phyloP scores from a whole-genome alignment of 1,140 invertebrate genomes.

The Microplitis demolitor region DNA sequence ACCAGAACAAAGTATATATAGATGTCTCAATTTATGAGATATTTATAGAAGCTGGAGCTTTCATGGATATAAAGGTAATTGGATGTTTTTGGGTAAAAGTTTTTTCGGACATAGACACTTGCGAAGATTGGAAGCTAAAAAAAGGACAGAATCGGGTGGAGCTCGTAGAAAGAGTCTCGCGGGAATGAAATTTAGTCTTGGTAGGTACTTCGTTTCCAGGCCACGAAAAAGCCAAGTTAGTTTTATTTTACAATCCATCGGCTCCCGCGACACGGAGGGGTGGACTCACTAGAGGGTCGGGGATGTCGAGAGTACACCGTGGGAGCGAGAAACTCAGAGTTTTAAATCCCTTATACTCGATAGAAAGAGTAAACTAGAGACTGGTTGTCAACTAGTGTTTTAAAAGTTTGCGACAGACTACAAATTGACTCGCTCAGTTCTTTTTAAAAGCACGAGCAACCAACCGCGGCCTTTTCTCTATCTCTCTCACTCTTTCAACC shows the following conservation, averaged over 20 bases:
- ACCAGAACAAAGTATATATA: too few species aligned
- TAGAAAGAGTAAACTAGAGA: conserved; percentile 22
- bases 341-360: neutral
- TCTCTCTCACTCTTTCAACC: conserved; percentile 27
- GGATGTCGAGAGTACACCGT: neutral
- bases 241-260: conserved; percentile 65
- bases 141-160: neutral
- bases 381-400: conserved; percentile 63
- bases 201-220: conserved; percentile 44
- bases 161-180: neutral
- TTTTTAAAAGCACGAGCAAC: conserved; percentile 62
- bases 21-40: too few species aligned
- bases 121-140: neutral
- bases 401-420: conserved; percentile 64
- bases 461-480: conserved; percentile 48
- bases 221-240: conserved; percentile 60
- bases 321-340: neutral
- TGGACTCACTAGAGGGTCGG: conserved; percentile 31
- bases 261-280: conserved; percentile 44
- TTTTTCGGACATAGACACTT: too few species aligned
- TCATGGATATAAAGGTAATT: too few species aligned
- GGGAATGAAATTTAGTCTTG: conserved; percentile 57
- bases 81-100: too few species aligned
- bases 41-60: too few species aligned
- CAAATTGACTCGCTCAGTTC: conserved; percentile 64